Percentiles rank a stretch among this genome's conserved stretches.
phyloP scores from a whole-genome alignment of 2,888 invertebrate species.

The Selenia dentaria region DNA sequence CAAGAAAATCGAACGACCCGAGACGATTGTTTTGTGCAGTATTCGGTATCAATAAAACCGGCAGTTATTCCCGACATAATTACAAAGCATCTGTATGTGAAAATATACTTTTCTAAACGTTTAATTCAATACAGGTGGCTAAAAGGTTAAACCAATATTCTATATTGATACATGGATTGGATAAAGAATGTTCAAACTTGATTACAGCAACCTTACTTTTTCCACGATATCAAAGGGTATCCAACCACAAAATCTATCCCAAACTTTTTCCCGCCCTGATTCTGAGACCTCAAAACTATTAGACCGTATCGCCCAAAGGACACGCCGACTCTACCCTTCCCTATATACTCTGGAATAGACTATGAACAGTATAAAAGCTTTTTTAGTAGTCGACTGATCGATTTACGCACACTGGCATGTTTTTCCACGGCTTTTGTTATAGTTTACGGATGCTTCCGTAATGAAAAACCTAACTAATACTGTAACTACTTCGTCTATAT shows the following conservation, averaged over 20 bases:
- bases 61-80: conserved; percentile 14
- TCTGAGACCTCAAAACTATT: conserved; percentile 38
- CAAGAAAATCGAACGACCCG: conserved; percentile 28
- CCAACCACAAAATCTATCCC: conserved; percentile 33
- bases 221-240: conserved; percentile 27
- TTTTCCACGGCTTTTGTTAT: neutral
- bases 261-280: conserved; percentile 34
- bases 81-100: conserved; percentile 11
- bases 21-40: conserved; percentile 31
- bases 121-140: conserved; percentile 9
- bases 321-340: conserved; percentile 30
- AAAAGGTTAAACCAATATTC: conserved; percentile 14
- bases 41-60: conserved; percentile 21
- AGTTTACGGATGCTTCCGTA: neutral
- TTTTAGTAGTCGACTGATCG: neutral
- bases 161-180: conserved; percentile 21
- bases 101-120: conserved; percentile 2
- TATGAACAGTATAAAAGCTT: conserved; percentile 16
- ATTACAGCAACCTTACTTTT: conserved; percentile 19
- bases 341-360: conserved; percentile 19
- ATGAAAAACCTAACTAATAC: too few relatives aligned
- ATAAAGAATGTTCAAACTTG: conserved; percentile 20
- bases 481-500: too few relatives aligned
- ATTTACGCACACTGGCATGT: neutral
- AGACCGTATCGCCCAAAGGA: conserved; percentile 31